Conservation (phyloP, 2,888 invertebrate species). For the Cerastis rubricosa region DNA sequence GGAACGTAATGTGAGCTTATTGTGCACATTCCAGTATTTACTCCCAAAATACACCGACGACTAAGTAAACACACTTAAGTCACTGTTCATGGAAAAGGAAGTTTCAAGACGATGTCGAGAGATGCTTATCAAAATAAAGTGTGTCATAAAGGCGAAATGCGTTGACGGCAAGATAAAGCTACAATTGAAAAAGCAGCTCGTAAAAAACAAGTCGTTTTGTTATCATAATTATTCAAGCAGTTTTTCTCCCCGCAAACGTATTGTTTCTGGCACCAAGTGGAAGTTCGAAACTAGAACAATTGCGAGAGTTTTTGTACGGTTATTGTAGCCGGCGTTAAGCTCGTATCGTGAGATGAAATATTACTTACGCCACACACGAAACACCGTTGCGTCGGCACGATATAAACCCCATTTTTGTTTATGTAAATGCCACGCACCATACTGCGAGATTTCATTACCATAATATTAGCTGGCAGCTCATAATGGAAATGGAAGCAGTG, state of each 20-base stretch:
- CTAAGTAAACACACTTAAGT: slow-evolving; percentile 32
- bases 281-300: slow-evolving; percentile 64
- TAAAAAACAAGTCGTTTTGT: slow-evolving; percentile 49
- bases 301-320: slow-evolving; percentile 60
- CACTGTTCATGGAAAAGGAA: slow-evolving; percentile 31
- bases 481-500: slow-evolving; percentile 40
- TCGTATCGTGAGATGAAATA: slow-evolving; percentile 61
- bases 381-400: slow-evolving; percentile 32
- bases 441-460: slow-evolving; percentile 62
- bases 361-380: slow-evolving; percentile 45
- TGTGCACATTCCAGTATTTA: slow-evolving; percentile 55
- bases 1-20: slow-evolving; percentile 57
- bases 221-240: slow-evolving; percentile 48
- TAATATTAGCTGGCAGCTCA: slow-evolving; percentile 53
- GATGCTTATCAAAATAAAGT: slow-evolving; percentile 66
- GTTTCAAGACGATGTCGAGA: slow-evolving; percentile 22
- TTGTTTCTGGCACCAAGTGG: slow-evolving; percentile 55
- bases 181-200: slow-evolving; percentile 59
- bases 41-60: slow-evolving; percentile 37
- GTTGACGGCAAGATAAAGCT: slow-evolving; percentile 57
- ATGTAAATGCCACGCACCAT: slow-evolving; percentile 61
- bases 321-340: slow-evolving; percentile 60
- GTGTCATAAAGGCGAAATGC: slow-evolving; percentile 57
- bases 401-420: slow-evolving; percentile 58
- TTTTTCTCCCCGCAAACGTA: slow-evolving; percentile 48